Base-by-base conservation (phyloP, 2,797 vertebrate species). In the Molossus molossus region DNA sequence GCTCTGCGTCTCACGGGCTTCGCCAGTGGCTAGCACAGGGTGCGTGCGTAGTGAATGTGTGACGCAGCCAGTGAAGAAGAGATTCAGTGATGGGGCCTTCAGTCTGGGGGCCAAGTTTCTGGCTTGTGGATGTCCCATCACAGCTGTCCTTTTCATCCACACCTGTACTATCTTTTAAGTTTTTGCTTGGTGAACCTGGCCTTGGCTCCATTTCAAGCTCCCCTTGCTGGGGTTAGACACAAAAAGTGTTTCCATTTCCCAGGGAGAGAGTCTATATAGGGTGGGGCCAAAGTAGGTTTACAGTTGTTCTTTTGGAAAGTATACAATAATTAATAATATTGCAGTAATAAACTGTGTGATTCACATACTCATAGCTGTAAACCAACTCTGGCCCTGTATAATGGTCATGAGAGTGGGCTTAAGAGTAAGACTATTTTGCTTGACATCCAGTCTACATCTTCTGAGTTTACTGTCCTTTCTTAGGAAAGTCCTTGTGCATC, bases 1-100 rank as follows among this genome's bases (percentile, higher is more conserved):
- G 17, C 14, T 5, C 5, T 18, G 3, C 25, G 29, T 82, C 50
- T 62, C 33, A 23, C 40, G 77, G 62, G 11, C 45, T 83, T 80
- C 70, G 37, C 73, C 25, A 23, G 33, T 2, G 33, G 4, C n/a
- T 12, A 75, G 70, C 45, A 2, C 10, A 76, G 53, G 6, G 4
- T 1, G 7, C 6, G 5, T 58, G 5, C 14, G 33, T 9, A 9
- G 7, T 7, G 27, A 29, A 8, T n/a, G 0, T 29, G 72, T 20
- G 18, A 1, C 15, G 50, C 45, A 25, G 8, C 37, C 27, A 6
- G 1, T 45, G 4, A 70, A 79, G n/a, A 67, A 50, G 90, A 83
- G 12, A 65, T 0, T 10, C 15, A 12, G 14, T 48, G 55, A 12
- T 33, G 21, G 20, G 6, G 10, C 6, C 9, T 3, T 60, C 10